Evolutionary conservation across 2,888 invertebrate species (phyloP), one percentile per base, ranked within the genome.

Genomic region (Actias luna): DNA sequence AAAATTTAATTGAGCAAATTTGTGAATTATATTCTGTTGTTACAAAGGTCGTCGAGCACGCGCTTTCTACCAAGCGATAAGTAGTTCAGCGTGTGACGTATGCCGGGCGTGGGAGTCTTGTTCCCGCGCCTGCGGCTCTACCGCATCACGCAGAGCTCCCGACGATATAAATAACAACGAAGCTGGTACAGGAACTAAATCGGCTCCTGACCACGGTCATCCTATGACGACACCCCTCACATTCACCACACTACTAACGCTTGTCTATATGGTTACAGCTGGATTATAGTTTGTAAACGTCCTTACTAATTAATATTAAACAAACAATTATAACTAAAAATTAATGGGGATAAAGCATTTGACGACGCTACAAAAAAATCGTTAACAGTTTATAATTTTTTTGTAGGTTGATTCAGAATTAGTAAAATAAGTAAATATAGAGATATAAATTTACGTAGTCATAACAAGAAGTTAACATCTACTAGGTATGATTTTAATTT

Each of bases 41-140:
- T 22, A n/a, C 79, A n/a, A 78, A 97, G 97, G 96, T 75, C 95
- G 97, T 75, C 94, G 96, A 78, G 97, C 97, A 0, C 94, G 97
- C 70, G 95, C 96, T 72, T 98, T 98, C 88, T 98, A 97, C 88
- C 94, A 95, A 68, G 94, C 96, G 4, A 93, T 94, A 59, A 88
- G 92, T 65, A 94, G 96, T 39, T 95, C 95, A 1, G 91, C 96
- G 22, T 98, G 97, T 83, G 97, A 97, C 88, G 95, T 97, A 77
- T 98, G 98, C 79, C 96, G 97, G 73, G 79, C 77, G 69, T 92
- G 92, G 91, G 73, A 71, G 69, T 87, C 92, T 42, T 92, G 92
- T 72, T 80, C 80, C 18, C 81, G 83, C 67, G 89, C 89, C 5
- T 92, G 92, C 72, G 92, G 92, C 55, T 66, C 85, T 2, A 69